Evolutionary conservation across 2,888 invertebrate species (phyloP), one percentile per base, ranked within the genome.

Genomic region (Spisula subtruncata): DNA sequence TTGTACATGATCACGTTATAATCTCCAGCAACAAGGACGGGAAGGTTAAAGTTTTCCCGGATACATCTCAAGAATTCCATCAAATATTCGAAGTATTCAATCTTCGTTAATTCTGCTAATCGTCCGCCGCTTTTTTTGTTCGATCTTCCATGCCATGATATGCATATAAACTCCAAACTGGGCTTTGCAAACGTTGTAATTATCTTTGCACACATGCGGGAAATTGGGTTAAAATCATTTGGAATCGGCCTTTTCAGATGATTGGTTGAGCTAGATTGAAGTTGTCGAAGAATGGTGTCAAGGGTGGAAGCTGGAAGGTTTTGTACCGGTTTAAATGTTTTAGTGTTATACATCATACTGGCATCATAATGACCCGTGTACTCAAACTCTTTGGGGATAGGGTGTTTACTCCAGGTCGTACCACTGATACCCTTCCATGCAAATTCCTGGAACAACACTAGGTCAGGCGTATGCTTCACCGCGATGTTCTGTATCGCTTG

Each of bases 361-460:
- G 89, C 90, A 8, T 89, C 85, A 14, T 48, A 66, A 79, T 90
- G 83, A 5, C 89, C 89, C 14, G 41, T 89, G 83, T 89, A 89
- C 14, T 56, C 81, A 66, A 83, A 92, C 16, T 87, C 54, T 51
- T 83, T 80, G 1, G 91, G 91, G 8, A 91, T 20, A 8, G 91
- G 89, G 48, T 75, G 35, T n/a, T 85, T 83, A 60, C 25, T 41
- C 90, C 91, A 91, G 1, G 80, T 82, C 51, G 85, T 91, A 5
- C 89, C 83, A 16, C 46, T 71, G n/a, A 92, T 90, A 8, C 88
- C 87, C 14, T 18, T 35, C 86, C 89, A 89, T 20, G 32, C 32
- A 87, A 92, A 92, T 51, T 92, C 90, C 60, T 92, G 92, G 41
- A 92, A 87, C 10, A 92, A 80, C 16, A 90, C 83, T 5, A 92